A percentile compares a stretch with the other conserved stretches of the same genome.
Conservation (phyloP, 2,888 invertebrate genomes). For the Gnatocerus cornutus region DNA sequence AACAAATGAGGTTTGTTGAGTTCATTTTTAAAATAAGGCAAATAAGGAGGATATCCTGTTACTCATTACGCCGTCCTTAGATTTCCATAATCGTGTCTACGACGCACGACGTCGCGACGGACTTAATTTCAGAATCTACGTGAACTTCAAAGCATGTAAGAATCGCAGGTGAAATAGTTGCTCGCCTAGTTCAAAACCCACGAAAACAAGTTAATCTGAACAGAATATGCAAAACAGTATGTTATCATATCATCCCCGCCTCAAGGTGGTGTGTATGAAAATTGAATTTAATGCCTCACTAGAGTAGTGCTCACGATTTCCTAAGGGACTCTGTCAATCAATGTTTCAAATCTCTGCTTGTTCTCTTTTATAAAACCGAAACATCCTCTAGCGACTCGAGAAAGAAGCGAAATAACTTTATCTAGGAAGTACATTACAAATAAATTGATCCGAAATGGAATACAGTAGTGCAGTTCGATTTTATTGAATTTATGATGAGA, state of each 20-base stretch:
- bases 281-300: conserved; percentile 46
- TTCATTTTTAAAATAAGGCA: conserved; percentile 44
- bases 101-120: neutral
- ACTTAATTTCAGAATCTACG: conserved; percentile 1
- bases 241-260: conserved; percentile 39
- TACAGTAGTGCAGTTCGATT: conserved; percentile 5
- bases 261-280: conserved; percentile 43
- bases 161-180: too few relatives aligned
- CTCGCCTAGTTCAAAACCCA: too few relatives aligned
- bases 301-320: conserved; percentile 44
- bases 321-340: conserved; percentile 45
- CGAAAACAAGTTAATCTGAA: conserved; percentile 38
- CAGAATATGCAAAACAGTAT: conserved; percentile 28
- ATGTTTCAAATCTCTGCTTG: conserved; percentile 43
- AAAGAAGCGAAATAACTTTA: conserved; percentile 28
- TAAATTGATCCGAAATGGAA: conserved; percentile 22
- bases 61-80: conserved; percentile 25
- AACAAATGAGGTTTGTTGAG: conserved; percentile 49
- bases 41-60: conserved; percentile 35
- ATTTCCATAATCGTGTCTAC: conserved; percentile 12
- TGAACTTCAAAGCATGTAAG: too few relatives aligned
- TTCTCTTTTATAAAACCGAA: conserved; percentile 35
- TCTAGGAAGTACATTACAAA: conserved; percentile 31
- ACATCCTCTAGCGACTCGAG: conserved; percentile 13
- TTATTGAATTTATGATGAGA: conserved; percentile 6